Conservation (phyloP, 2,888 invertebrate genomes). For the Agelastica alni region DNA sequence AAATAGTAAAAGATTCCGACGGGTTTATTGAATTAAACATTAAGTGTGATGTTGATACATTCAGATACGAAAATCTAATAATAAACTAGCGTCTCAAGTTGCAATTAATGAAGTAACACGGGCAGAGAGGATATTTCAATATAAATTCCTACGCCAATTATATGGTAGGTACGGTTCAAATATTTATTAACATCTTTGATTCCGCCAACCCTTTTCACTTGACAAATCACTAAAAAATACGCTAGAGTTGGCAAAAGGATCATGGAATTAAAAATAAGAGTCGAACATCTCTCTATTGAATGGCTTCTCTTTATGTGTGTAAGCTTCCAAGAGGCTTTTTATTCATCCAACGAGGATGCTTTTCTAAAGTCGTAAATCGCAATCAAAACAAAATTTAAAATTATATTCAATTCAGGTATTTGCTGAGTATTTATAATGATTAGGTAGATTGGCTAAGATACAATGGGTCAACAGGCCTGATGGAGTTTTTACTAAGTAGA, state of each 20-base stretch:
- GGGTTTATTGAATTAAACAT: not conserved
- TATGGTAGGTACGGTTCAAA: constrained; percentile 50
- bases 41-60: not conserved
- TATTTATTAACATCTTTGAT: constrained; percentile 41
- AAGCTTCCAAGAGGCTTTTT: too few species aligned
- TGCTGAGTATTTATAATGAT: too few species aligned
- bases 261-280: constrained; percentile 11
- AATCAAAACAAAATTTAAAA: too few species aligned
- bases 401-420: too few species aligned
- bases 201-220: constrained; percentile 34
- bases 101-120: constrained; percentile 52
- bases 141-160: constrained; percentile 54
- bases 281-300: constrained; percentile 16
- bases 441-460: too few species aligned
- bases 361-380: too few species aligned
- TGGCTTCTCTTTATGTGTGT: not conserved
- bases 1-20: too few species aligned
- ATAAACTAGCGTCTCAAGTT: constrained; percentile 54
- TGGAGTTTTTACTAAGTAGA: too few species aligned
- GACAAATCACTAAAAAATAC: constrained; percentile 29
- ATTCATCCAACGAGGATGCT: too few species aligned
- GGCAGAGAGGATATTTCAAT: constrained; percentile 50
- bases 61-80: constrained; percentile 49
- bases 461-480: too few species aligned
- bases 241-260: constrained; percentile 30